Base-by-base conservation (phyloP, 2,888 invertebrate genomes). In the Hydroisotoma schaefferi region DNA sequence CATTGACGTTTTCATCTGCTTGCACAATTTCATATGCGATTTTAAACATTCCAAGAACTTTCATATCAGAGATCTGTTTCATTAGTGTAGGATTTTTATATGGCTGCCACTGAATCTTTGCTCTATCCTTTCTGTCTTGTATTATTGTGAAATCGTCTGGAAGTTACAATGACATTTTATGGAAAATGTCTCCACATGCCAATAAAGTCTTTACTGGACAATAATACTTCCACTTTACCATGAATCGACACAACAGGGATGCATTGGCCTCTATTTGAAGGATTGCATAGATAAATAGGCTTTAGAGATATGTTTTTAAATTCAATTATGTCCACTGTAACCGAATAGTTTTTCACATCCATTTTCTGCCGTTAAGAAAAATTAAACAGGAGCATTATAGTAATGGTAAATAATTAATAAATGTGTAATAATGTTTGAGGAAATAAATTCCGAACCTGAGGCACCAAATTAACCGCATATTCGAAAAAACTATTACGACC, bases 1-100 rank as follows among this genome's bases (percentile, higher is more conserved):
- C 87, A 87, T 72, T 85, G 83, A 49, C 2, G 4, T n/a, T 28
- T 27, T 49, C 49, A 6, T 43, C 18, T 3, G 40, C n/a, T 15
- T 28, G 18, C 2, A 15, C 5, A 20, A 49, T 28, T 3, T 25
- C 28, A 25, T 49, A 49, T 3, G 22, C 28, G 12, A 49, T 25
- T 28, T 49, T 26, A 27, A 49, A 49, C 20, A 5, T 49, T 18
- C 49, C 49, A 49, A 49, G 26, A 25, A n/a, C 28, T 4, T 20
- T 29, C 3, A 20, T 15, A n/a, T 43, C 43, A 6, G 18, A 43
- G n/a, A n/a, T n/a, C n/a, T n/a, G n/a, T n/a, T n/a, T n/a, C n/a
- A n/a, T n/a, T n/a, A n/a, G n/a, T n/a, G n/a, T n/a, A n/a, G n/a
- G n/a, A n/a, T n/a, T n/a, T n/a, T n/a, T n/a, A n/a, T n/a, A n/a